A percentile compares a stretch with the other conserved stretches of the same genome.
Conservation (phyloP, 1,140 invertebrate species). For the Trypoxylus dichotomus region DNA sequence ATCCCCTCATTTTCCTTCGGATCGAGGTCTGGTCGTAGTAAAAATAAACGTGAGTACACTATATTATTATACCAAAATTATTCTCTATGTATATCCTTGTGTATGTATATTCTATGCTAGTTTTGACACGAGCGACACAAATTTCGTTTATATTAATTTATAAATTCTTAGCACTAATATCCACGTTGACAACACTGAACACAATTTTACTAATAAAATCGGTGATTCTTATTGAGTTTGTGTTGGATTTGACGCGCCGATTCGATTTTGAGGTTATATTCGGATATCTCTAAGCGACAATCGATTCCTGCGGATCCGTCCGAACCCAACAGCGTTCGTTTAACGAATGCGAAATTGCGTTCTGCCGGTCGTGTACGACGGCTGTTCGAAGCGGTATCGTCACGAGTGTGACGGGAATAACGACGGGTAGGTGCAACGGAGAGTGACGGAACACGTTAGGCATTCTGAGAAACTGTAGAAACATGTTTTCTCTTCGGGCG, state of each 20-base stretch:
- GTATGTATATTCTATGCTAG: background rate
- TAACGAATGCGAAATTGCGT: slow-evolving; percentile 12
- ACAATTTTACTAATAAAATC: background rate
- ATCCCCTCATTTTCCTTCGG: background rate
- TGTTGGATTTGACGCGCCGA: background rate
- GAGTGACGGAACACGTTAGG: slow-evolving; percentile 20
- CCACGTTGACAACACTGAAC: background rate
- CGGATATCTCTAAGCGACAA: background rate
- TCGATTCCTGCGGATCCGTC: background rate
- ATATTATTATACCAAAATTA: background rate
- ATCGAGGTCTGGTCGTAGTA: background rate
- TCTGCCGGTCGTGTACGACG: background rate
- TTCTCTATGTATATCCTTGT: background rate
- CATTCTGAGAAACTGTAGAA: slow-evolving; percentile 21
- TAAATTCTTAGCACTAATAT: background rate
- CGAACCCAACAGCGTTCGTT: slow-evolving; percentile 13
- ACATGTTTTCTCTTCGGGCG: slow-evolving; percentile 14
- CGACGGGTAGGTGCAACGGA: background rate
- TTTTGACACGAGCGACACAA: background rate
- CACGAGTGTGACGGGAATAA: background rate
- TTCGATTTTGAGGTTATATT: slow-evolving; percentile 12
- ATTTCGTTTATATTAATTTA: background rate
- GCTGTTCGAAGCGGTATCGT: background rate
- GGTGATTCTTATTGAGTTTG: background rate
- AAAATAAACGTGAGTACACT: slow-evolving; percentile 2